Conservation (phyloP, 1,140 invertebrate species). For the Ericerus pela region DNA sequence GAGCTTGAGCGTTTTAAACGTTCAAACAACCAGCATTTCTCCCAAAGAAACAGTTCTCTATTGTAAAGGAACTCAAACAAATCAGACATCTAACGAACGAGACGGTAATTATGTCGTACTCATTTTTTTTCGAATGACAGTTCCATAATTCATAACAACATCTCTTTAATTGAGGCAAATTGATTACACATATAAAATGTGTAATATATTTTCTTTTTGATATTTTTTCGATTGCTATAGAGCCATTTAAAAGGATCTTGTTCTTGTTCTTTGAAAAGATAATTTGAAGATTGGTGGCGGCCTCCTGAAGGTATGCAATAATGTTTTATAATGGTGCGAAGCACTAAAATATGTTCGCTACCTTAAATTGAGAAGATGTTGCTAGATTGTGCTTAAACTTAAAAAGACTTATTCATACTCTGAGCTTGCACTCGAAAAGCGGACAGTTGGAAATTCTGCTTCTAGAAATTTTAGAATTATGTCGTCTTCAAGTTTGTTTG, state of each 20-base stretch:
- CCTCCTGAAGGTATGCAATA: constrained; percentile 87
- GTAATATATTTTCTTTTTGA: constrained; percentile 11
- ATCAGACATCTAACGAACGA: constrained; percentile 53
- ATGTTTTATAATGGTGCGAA: too few relatives aligned
- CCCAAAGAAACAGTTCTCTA: constrained; percentile 86
- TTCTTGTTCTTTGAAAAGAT: constrained; percentile 85
- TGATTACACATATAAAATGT: constrained; percentile 1
- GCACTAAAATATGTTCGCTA: too few relatives aligned
- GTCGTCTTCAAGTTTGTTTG: too few relatives aligned
- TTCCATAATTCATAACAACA: neutral
- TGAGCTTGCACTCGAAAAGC: too few relatives aligned
- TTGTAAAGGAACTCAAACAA: constrained; percentile 88
- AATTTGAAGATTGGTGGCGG: constrained; percentile 91
- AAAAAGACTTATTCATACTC: too few relatives aligned
- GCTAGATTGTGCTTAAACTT: too few relatives aligned
- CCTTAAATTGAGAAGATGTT: too few relatives aligned
- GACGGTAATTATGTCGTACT: constrained; percentile 62
- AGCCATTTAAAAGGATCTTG: constrained; percentile 54
- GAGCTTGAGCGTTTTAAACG: constrained; percentile 62
- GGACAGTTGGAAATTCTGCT: too few relatives aligned
- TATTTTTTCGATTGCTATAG: constrained; percentile 14
- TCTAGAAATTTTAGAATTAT: too few relatives aligned
- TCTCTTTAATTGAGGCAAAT: neutral
- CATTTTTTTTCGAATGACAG: neutral
- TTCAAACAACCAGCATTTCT: constrained; percentile 87